A percentile compares a stretch with the other conserved stretches of the same genome.
These are phyloP conservation scores for Zapornia atra DNA, from an alignment of 2,113 vertebrate genomes.

Conservation along the genomic window DNA sequence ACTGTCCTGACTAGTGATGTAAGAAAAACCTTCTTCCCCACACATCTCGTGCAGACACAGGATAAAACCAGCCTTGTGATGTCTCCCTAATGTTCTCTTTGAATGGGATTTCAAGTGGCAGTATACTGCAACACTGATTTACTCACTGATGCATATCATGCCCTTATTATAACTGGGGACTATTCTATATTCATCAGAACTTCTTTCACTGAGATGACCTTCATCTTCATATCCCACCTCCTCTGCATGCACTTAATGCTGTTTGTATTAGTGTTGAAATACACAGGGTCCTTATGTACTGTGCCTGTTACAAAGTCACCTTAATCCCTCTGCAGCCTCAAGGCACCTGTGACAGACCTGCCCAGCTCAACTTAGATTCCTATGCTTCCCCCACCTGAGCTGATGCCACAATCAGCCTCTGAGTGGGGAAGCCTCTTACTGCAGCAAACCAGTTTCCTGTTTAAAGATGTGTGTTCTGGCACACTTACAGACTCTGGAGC, in stretches of 20 bases:
- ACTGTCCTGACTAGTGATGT: not conserved
- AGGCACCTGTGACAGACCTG: not conserved
- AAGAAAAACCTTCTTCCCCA: not conserved
- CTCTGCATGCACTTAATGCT: not conserved
- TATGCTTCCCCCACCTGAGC: not conserved
- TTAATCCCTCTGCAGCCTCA: not conserved
- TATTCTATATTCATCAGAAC: not conserved
- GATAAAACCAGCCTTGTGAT: not conserved
- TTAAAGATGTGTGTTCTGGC: not conserved
- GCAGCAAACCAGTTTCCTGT: not conserved
- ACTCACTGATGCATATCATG: not conserved
- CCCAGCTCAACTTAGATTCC: not conserved
- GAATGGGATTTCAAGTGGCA: not conserved
- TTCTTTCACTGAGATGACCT: not conserved
- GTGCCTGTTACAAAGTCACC: not conserved
- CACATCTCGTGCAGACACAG: not conserved
- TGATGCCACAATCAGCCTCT: not conserved
- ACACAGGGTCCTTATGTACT: not conserved
- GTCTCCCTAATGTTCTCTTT: not conserved
- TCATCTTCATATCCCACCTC: not conserved
- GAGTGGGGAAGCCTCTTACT: not conserved
- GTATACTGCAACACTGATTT: not conserved
- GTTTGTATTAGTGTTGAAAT: not conserved
- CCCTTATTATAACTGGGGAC: not conserved
- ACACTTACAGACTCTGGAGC: conserved; percentile 94